Evolutionary conservation across 2,113 vertebrate genomes (phyloP), one percentile per base, ranked within the genome.

Genomic region (Telmatochromis sp.): DNA sequence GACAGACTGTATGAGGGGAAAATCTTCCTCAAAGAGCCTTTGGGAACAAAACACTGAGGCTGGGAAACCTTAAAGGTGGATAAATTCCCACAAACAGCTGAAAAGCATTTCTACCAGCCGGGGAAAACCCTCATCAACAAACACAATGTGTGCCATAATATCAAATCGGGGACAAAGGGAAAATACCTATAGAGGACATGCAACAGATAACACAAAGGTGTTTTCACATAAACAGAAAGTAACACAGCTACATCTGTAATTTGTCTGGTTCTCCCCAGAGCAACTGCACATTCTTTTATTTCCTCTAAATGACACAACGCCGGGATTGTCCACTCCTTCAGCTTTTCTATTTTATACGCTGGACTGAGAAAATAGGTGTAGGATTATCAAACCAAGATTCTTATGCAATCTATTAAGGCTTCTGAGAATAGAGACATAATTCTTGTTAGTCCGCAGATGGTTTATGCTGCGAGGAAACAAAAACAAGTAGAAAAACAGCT

Each of bases 81-180:
- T 11, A 11, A 23, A 51, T 51, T 65, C 26, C 23, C 53, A 35
- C 45, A 33, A 28, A 83, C 23, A 37, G 13, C 9, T 83, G 58
- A 40, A 31, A 82, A 57, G 42, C 7, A 31, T 21, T 63, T 85
- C 4, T 31, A 7, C 31, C 31, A 85, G 65, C 85, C 53, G 12
- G 83, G 87, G 83, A 83, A 93, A 93, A 91, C 63, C 92, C 82
- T 31, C 42, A 85, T 85, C 19, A 37, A 81, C 28, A 81, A 85
- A 84, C 54, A 84, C 70, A 78, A 31, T 5, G 7, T 26, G 45
- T 31, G n/a, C 14, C 13, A 55, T 14, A 80, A 47, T 63, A 82
- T 12, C 49, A 21, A 53, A 84, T 14, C 1, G 5, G 55, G 17
- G 31, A 40, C 37, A 35, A 42, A 33, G 8, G 21, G 23, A 28